Conservation (phyloP, 2,113 vertebrate species). For the Ameiurus melas region DNA sequence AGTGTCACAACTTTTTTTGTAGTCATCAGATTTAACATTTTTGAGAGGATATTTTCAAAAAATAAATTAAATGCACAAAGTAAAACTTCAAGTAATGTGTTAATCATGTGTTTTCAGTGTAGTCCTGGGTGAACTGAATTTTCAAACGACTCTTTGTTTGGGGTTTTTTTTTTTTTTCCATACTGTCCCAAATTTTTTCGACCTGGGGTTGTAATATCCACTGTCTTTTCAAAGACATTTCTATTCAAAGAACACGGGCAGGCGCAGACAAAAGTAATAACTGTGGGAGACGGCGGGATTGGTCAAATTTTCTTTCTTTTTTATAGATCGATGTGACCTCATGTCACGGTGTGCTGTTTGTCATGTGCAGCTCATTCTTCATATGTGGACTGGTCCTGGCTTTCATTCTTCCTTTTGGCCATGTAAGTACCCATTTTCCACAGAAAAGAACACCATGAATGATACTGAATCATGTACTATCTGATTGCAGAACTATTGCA, state of each 20-base stretch:
- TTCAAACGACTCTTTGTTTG: no score
- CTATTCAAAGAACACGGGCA: background rate
- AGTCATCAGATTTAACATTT: no score
- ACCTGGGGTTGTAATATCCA: no score
- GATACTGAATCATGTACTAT: background rate
- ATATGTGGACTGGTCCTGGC: constrained; percentile 82
- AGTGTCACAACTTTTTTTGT: no score
- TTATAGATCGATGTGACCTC: constrained; percentile 89
- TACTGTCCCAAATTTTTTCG: no score
- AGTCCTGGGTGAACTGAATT: no score
- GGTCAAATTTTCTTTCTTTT: background rate
- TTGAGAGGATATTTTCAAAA: no score
- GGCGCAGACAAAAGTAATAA: background rate
- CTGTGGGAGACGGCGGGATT: background rate
- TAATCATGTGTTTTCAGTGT: no score
- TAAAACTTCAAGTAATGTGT: no score
- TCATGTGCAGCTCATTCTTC: constrained; percentile 83
- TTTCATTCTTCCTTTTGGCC: constrained; percentile 81
- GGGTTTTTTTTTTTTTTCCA: no score
- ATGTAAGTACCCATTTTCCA: constrained; percentile 73
- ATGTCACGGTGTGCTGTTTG: constrained; percentile 82
- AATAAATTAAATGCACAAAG: no score
- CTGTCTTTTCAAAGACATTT: no score
- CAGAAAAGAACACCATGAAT: background rate
- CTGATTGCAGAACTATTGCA: background rate